A percentile compares a stretch with the other conserved stretches of the same genome.
phyloP scores from a whole-genome alignment of 1,140 invertebrate genomes.

The Calosoma granatense region DNA sequence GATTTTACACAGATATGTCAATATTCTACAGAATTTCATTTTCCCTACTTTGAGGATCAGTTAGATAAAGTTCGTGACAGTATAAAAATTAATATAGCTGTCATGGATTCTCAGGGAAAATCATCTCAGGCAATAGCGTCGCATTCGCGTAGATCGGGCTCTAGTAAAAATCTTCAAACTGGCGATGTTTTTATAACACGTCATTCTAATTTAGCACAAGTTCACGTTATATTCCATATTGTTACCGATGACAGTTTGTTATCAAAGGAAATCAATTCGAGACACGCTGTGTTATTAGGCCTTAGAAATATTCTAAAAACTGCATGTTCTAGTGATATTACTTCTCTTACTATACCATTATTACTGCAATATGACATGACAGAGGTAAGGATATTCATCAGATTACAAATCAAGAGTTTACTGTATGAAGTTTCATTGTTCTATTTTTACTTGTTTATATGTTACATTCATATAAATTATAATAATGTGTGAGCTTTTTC shows the following conservation, averaged over 20 bases:
- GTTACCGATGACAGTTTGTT: slow-evolving; percentile 66
- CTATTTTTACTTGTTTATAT: neutral
- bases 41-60: slow-evolving; percentile 76
- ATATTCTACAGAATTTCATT: slow-evolving; percentile 79
- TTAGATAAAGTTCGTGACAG: slow-evolving; percentile 61
- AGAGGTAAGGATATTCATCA: too few species aligned
- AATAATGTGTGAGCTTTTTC: slow-evolving; percentile 11
- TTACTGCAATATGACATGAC: slow-evolving; percentile 86
- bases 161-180: slow-evolving; percentile 52
- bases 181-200: slow-evolving; percentile 92
- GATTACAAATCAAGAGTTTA: too few species aligned
- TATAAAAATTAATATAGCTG: slow-evolving; percentile 39
- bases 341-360: slow-evolving; percentile 85
- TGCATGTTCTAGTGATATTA: slow-evolving; percentile 87
- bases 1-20: slow-evolving; percentile 53
- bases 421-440: too few species aligned
- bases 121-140: neutral
- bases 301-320: slow-evolving; percentile 90
- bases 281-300: slow-evolving; percentile 91
- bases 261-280: slow-evolving; percentile 82
- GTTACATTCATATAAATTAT: slow-evolving; percentile 2
- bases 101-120: slow-evolving; percentile 30
- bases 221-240: slow-evolving; percentile 92
- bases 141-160: slow-evolving; percentile 8
- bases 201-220: slow-evolving; percentile 92